Conservation (phyloP, 2,113 vertebrate species). For the Diglossa brunneiventris region DNA sequence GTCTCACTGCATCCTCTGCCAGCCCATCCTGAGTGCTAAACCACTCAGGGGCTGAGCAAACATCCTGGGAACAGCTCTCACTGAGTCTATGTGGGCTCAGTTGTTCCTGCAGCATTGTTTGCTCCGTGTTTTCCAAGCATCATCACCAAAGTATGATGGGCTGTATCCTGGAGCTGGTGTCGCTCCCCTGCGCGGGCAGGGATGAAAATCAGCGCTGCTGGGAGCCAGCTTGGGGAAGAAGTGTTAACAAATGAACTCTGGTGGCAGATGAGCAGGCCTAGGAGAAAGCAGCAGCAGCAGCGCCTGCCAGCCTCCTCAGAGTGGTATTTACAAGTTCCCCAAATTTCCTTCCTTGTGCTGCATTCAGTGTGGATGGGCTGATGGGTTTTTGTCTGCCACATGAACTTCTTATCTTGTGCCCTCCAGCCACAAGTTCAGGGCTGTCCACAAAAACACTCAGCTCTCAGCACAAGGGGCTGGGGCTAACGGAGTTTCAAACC, state of each 20-base stretch:
- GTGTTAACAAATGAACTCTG: neutral
- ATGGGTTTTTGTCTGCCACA: fast-evolving
- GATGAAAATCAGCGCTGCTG: neutral
- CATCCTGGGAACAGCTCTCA: conserved; percentile 35
- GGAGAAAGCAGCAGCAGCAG: neutral
- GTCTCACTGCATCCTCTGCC: conserved; percentile 36
- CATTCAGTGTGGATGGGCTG: neutral
- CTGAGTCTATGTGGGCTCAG: neutral
- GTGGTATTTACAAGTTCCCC: neutral
- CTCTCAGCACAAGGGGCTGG: neutral
- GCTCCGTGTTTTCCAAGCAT: neutral
- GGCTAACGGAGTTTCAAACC: neutral
- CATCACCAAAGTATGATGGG: neutral
- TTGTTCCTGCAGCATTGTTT: conserved; percentile 17
- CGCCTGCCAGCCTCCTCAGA: neutral
- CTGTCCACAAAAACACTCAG: neutral
- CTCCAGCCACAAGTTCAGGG: neutral
- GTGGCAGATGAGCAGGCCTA: neutral
- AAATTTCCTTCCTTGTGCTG: neutral
- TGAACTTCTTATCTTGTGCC: neutral
- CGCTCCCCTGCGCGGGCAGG: fast-evolving
- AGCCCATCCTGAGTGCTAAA: conserved; percentile 14
- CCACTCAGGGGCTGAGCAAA: neutral
- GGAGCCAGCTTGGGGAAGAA: neutral
- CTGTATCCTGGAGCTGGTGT: neutral